These are phyloP conservation scores for Pelobates cultripes DNA, from an alignment of 2,797 vertebrate species.

Conservation along the genomic window DNA sequence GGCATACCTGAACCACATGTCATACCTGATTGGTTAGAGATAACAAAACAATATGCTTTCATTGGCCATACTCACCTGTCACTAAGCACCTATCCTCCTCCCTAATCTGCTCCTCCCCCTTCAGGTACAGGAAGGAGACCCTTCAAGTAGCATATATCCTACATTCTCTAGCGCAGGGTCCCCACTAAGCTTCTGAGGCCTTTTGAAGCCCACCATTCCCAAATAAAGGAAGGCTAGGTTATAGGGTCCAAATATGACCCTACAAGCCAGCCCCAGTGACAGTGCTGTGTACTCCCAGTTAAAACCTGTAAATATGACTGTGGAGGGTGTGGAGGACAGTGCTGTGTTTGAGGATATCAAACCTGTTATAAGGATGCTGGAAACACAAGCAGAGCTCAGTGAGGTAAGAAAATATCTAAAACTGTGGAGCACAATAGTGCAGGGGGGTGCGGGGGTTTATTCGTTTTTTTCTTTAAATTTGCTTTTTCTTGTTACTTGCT, in stretches of 20 bases:
- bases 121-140: constrained; percentile 48
- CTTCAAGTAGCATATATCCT: constrained; percentile 27
- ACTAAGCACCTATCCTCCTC: constrained; percentile 13
- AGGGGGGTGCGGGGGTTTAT: neutral
- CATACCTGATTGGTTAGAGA: constrained; percentile 30
- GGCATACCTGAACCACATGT: constrained; percentile 21
- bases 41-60: neutral
- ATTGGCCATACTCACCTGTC: constrained; percentile 46
- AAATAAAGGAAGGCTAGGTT: neutral
- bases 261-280: constrained; percentile 61
- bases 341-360: constrained; percentile 91
- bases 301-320: constrained; percentile 83
- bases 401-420: constrained; percentile 60
- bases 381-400: constrained; percentile 62
- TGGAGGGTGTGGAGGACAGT: constrained; percentile 77
- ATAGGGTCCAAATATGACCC: constrained; percentile 61
- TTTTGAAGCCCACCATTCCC: neutral
- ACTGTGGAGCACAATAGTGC: neutral
- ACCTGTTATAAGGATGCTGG: constrained; percentile 69
- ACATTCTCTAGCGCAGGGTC: constrained; percentile 19
- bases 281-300: constrained; percentile 81
- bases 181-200: neutral
- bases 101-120: constrained; percentile 25
- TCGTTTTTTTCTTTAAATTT: neutral
- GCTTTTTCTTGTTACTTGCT: no score